Conservation (phyloP, 2,888 invertebrate genomes). For the Ornithoptera priamus region DNA sequence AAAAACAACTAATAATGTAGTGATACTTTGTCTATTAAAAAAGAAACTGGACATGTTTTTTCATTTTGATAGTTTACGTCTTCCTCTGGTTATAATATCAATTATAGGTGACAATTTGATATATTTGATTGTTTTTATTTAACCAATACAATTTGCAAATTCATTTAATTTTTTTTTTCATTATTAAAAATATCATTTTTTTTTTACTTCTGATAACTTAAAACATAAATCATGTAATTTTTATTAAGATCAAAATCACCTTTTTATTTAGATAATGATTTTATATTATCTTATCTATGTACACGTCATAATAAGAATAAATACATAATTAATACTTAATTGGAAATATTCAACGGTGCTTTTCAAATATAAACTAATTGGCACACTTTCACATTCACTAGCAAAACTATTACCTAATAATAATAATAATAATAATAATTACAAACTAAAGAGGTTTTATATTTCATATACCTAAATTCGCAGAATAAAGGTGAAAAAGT, state of each 20-base stretch:
- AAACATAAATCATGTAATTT: neutral
- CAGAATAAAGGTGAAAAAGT: slow-evolving; percentile 36
- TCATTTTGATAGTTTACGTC: no score
- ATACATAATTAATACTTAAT: slow-evolving; percentile 62
- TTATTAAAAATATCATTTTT: neutral
- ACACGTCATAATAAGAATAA: slow-evolving; percentile 61
- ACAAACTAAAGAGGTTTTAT: slow-evolving; percentile 61
- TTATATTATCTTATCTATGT: slow-evolving; percentile 38
- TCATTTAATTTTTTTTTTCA: neutral
- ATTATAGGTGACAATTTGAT: neutral
- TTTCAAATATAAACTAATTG: slow-evolving; percentile 68
- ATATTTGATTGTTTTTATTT: neutral
- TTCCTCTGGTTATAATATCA: neutral
- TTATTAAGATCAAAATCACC: neutral
- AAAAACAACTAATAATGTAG: neutral
- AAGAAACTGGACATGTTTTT: no score
- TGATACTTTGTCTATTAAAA: no score
- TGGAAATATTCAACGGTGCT: slow-evolving; percentile 46
- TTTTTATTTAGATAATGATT: neutral
- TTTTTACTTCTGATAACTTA: neutral
- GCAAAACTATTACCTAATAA: slow-evolving; percentile 70
- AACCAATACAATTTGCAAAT: neutral
- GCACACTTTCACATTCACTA: slow-evolving; percentile 80
- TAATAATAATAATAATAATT: slow-evolving; percentile 60
- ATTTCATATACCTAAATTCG: slow-evolving; percentile 42